A percentile compares a stretch with the other conserved stretches of the same genome.
Evolutionary conservation across 2,797 vertebrate genomes (phyloP).

Genomic region (Neostethus bicornis): DNA sequence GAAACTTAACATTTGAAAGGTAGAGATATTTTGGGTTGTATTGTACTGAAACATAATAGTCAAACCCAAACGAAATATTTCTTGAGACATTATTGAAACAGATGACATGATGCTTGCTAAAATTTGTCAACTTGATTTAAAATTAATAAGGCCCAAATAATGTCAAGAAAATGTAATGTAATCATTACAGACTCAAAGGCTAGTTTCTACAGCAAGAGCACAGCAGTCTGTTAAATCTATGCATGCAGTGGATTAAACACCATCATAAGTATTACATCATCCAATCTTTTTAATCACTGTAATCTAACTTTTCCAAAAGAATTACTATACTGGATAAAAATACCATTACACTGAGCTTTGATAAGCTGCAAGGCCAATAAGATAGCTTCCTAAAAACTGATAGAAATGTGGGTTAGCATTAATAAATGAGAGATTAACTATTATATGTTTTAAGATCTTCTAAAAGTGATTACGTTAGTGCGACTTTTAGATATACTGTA

Average conservation of each 20-base stretch:
- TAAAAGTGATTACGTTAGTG: no score
- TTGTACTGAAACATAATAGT: no score
- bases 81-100: no score
- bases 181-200: background rate
- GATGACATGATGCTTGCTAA: no score
- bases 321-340: conserved; percentile 7
- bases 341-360: conserved; percentile 32
- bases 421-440: background rate
- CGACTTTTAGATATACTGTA: no score
- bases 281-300: conserved; percentile 17
- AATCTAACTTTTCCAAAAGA: conserved; percentile 24
- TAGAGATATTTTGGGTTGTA: no score
- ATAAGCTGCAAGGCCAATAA: conserved; percentile 29
- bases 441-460: background rate
- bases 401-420: background rate
- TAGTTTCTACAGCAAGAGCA: background rate
- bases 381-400: conserved; percentile 19
- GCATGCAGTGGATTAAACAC: background rate
- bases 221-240: no score
- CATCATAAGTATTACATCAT: background rate
- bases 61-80: no score
- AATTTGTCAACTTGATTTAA: no score
- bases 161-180: background rate
- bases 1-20: no score
- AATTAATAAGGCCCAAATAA: background rate